A percentile compares a stretch with the other conserved stretches of the same genome.
Conservation (phyloP, 2,888 invertebrate genomes). For the Lithophane ornitopus region DNA sequence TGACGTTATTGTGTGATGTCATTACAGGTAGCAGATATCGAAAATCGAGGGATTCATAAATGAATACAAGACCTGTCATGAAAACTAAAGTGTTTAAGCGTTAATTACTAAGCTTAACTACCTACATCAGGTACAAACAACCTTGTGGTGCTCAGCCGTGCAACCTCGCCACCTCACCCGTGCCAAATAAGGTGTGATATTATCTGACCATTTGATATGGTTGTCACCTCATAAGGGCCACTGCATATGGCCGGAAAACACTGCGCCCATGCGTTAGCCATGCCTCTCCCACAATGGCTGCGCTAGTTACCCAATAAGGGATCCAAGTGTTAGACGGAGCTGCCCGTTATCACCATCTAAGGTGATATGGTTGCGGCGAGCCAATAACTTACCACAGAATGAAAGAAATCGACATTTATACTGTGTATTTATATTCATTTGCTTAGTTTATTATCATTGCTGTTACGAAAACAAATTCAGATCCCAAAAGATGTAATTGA, state of each 20-base stretch:
- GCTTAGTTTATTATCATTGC: constrained; percentile 59
- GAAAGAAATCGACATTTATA: constrained; percentile 59
- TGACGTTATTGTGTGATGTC: constrained; percentile 45
- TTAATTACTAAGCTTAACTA: constrained; percentile 46
- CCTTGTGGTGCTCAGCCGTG: constrained; percentile 60
- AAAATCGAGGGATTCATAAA: not conserved
- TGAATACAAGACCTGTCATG: not conserved
- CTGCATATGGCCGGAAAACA: constrained; percentile 69
- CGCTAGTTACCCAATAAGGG: constrained; percentile 81
- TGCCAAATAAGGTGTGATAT: constrained; percentile 70
- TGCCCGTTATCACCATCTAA: constrained; percentile 79
- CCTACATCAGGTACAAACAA: constrained; percentile 52
- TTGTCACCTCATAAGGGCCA: constrained; percentile 73
- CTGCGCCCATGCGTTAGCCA: constrained; percentile 71
- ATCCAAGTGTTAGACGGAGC: constrained; percentile 69
- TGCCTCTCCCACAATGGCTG: constrained; percentile 72
- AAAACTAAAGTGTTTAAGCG: constrained; percentile 17
- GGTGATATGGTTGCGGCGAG: constrained; percentile 57
- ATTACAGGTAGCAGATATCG: constrained; percentile 10
- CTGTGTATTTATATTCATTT: constrained; percentile 63
- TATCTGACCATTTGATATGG: constrained; percentile 75
- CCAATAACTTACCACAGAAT: constrained; percentile 62
- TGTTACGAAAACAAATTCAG: constrained; percentile 66
- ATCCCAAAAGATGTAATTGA: constrained; percentile 67
- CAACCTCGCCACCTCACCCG: constrained; percentile 63